Evolutionary conservation across 2,888 invertebrate genomes (phyloP).

Genomic region (Nymphalis c-album): DNA sequence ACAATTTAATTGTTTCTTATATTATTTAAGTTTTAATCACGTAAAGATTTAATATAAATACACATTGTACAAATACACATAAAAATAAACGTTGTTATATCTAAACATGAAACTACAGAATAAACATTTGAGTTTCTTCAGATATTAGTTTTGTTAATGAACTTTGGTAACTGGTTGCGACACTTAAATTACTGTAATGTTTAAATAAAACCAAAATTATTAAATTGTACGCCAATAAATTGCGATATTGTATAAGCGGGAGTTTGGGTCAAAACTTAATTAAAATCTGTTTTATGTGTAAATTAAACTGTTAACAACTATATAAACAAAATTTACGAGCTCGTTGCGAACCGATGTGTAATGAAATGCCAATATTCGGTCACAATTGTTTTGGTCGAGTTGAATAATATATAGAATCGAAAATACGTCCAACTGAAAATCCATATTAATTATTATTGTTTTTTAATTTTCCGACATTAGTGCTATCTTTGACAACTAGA

Average conservation of each 20-base stretch:
- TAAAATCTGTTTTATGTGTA: slow-evolving; percentile 31
- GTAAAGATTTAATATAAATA: no score
- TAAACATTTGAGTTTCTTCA: no score
- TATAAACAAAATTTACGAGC: slow-evolving; percentile 28
- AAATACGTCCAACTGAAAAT: slow-evolving; percentile 13
- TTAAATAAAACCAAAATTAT: slow-evolving; percentile 15
- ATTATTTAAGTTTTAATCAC: no score
- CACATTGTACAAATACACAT: no score
- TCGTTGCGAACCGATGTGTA: slow-evolving; percentile 21
- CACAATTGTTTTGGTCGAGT: slow-evolving; percentile 16
- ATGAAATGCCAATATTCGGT: slow-evolving; percentile 20
- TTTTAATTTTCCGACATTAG: background rate
- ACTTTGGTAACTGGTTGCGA: background rate
- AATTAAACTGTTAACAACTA: slow-evolving; percentile 27
- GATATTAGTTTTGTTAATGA: background rate
- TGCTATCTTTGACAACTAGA: no score
- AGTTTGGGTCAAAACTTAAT: slow-evolving; percentile 29
- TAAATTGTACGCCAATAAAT: slow-evolving; percentile 18
- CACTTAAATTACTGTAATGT: slow-evolving; percentile 1
- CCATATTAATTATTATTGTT: slow-evolving; percentile 1
- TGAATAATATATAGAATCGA: slow-evolving; percentile 11
- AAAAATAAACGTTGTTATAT: no score
- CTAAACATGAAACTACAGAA: no score
- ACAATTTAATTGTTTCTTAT: no score
- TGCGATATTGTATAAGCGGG: slow-evolving; percentile 22